Evolutionary conservation across 2,797 vertebrate genomes (phyloP), one percentile per base, ranked within the genome.

Genomic region (Enteromius argenteus): DNA sequence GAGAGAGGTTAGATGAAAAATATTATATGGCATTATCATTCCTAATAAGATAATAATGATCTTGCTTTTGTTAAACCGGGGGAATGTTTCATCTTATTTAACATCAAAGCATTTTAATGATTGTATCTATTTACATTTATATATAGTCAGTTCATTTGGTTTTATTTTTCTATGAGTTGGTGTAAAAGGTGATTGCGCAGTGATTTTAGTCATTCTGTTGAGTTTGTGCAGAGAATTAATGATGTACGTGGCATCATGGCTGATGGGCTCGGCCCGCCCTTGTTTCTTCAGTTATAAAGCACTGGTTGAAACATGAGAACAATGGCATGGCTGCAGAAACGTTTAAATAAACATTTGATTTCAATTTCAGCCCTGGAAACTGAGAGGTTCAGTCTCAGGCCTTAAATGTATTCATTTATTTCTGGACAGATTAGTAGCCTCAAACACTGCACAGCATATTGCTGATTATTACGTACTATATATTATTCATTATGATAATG

Each of bases 41-140:
- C n/a, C 58, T 83, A 83, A 81, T 67, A 67, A 51, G 35, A 66
- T 66, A 37, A 82, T 82, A 56, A 32, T 75, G n/a, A 53, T 56
- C 53, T 30, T 62, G 80, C 27, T 46, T 62, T 32, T 49, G 35
- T 80, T 80, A 17, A 67, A 46, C 27, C n/a, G 13, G 8, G 13
- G 19, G 10, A 35, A 60, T n/a, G 23, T 46, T 60, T 81, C 0
- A 35, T 32, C 53, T 53, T 39, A 68, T 67, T 15, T 53, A 68
- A 37, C 1, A 2, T 14, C 53, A 46, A 15, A 72, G 37, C 68
- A 17, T 71, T 72, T 80, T 42, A 69, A 69, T 23, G 64, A 21
- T 68, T 8, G 3, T 30, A 19, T 71, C 35, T 58, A 80, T 21
- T 80, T 51, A 56, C n/a, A 53, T 39, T 35, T 0, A 23, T 51